Evolutionary conservation across 2,888 invertebrate species (phyloP).

Genomic region (Eulithis testata): DNA sequence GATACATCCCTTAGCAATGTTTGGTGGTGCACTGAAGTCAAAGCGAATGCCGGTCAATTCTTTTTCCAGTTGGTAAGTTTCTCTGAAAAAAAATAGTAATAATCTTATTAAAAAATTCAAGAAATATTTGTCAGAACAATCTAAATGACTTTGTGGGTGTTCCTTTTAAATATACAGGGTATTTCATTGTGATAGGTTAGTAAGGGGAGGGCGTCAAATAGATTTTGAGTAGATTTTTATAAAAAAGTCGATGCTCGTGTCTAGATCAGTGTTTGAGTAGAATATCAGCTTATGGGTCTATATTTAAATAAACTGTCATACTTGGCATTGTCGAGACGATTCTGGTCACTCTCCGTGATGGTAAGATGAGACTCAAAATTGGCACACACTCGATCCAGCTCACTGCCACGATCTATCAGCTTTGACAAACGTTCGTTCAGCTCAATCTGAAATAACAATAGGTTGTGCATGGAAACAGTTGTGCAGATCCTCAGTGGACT

Average conservation of each 20-base stretch:
- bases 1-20: conserved; percentile 78
- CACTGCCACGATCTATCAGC: conserved; percentile 49
- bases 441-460: conserved; percentile 54
- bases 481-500: too few relatives aligned
- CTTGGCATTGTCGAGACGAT: conserved; percentile 69
- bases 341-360: conserved; percentile 68
- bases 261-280: too few relatives aligned
- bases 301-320: conserved; percentile 41
- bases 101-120: too few relatives aligned
- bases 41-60: conserved; percentile 70
- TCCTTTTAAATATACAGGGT: too few relatives aligned
- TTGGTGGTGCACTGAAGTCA: conserved; percentile 66
- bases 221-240: too few relatives aligned
- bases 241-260: too few relatives aligned
- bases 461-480: neutral
- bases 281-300: too few relatives aligned
- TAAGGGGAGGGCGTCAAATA: too few relatives aligned
- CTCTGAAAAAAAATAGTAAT: conserved; percentile 56
- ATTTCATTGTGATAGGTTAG: too few relatives aligned
- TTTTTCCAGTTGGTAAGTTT: conserved; percentile 66
- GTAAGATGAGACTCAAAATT: conserved; percentile 57
- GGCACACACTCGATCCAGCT: conserved; percentile 64
- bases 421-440: conserved; percentile 57
- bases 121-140: too few relatives aligned
- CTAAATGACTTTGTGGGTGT: too few relatives aligned